Conservation (phyloP, 1,140 invertebrate genomes). For the Brachionus plicatilis region DNA sequence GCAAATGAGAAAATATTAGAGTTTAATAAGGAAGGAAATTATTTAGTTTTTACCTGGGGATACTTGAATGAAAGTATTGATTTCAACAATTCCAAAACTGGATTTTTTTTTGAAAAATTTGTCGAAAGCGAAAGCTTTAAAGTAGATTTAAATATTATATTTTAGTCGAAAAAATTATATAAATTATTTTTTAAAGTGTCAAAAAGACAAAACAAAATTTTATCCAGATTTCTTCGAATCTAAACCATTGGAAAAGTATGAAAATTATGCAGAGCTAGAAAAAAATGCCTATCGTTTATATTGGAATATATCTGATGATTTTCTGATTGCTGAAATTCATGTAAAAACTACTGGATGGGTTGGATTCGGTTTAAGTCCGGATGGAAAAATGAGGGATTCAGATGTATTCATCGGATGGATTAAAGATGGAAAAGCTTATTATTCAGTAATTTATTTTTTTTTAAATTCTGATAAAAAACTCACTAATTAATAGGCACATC, state of each 20-base stretch:
- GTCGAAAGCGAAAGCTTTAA: background rate
- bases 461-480: too few species aligned
- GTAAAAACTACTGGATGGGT: conserved; percentile 43
- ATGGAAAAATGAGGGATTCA: conserved; percentile 42
- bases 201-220: background rate
- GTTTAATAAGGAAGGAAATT: background rate
- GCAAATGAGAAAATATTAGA: background rate
- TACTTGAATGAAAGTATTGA: background rate
- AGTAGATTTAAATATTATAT: background rate
- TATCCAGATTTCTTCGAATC: background rate
- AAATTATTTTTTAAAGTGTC: background rate
- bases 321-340: conserved; percentile 43
- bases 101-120: background rate
- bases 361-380: conserved; percentile 43
- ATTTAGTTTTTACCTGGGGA: background rate
- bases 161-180: too few species aligned
- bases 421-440: conserved; percentile 35
- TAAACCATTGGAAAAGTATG: background rate
- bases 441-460: background rate
- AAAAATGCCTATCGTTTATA: conserved; percentile 42
- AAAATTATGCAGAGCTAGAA: background rate
- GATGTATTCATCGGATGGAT: conserved; percentile 45
- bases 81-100: background rate
- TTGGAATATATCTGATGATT: conserved; percentile 43
- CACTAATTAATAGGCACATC: too few species aligned